These are phyloP conservation scores for Branchipolynoe longqiensis DNA, from an alignment of 2,888 invertebrate species.

Conservation along the genomic window DNA sequence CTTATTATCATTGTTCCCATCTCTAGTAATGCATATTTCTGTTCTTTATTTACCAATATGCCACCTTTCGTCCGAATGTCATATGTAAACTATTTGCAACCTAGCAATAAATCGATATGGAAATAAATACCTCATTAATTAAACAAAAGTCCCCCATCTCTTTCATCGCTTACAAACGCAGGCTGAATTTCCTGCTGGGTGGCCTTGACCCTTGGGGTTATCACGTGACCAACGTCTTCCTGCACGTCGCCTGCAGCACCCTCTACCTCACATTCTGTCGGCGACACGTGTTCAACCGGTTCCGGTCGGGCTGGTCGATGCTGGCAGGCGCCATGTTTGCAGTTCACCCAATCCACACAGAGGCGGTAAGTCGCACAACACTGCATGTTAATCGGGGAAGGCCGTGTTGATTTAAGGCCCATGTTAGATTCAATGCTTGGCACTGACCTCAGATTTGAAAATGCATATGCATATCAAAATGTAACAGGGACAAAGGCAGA, in stretches of 20 bases:
- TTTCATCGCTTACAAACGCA: no score
- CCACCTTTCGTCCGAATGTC: no score
- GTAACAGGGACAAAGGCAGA: no score
- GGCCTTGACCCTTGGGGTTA: constrained; percentile 72
- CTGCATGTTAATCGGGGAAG: no score
- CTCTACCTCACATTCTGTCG: constrained; percentile 72
- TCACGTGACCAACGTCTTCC: constrained; percentile 74
- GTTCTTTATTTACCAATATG: no score
- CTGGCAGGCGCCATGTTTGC: constrained; percentile 74
- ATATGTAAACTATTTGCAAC: no score
- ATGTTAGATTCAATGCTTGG: background rate
- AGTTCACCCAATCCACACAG: constrained; percentile 77
- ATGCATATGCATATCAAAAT: no score
- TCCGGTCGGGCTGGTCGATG: constrained; percentile 72
- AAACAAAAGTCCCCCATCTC: constrained; percentile 58
- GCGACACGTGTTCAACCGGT: constrained; percentile 67
- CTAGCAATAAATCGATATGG: no score
- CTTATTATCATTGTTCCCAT: no score
- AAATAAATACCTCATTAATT: background rate
- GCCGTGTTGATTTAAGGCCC: no score
- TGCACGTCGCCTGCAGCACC: constrained; percentile 73
- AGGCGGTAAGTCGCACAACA: constrained; percentile 86
- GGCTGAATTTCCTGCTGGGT: constrained; percentile 71
- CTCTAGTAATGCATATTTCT: no score
- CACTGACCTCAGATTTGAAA: background rate